These are phyloP conservation scores for Dermolepida albohirtum DNA, from an alignment of 2,888 invertebrate genomes.

Conservation along the genomic window DNA sequence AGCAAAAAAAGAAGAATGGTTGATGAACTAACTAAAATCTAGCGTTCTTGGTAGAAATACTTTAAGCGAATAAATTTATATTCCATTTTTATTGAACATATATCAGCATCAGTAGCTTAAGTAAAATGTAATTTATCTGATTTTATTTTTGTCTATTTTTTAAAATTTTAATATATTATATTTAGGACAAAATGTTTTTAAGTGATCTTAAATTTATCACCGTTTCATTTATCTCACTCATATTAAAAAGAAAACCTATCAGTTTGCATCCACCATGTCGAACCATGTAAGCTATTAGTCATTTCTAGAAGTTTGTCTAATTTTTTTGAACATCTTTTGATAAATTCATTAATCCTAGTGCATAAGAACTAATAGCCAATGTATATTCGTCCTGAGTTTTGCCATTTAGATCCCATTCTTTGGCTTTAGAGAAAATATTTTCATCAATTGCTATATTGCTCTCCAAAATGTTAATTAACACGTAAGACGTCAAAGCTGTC, in stretches of 20 bases:
- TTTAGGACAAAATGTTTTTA: too few relatives aligned
- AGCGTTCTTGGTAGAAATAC: too few relatives aligned
- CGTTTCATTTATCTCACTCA: too few relatives aligned
- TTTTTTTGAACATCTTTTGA: conserved; percentile 63
- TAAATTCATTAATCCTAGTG: conserved; percentile 66
- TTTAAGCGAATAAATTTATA: too few relatives aligned
- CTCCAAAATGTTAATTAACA: conserved; percentile 74
- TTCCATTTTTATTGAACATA: too few relatives aligned
- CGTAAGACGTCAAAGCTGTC: conserved; percentile 77
- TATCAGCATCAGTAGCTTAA: too few relatives aligned
- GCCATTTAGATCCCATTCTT: conserved; percentile 69
- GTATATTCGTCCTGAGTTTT: conserved; percentile 67
- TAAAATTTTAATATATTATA: too few relatives aligned
- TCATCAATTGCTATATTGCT: conserved; percentile 68
- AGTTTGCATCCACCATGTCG: conserved; percentile 69
- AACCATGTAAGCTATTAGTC: conserved; percentile 64
- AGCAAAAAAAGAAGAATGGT: too few relatives aligned
- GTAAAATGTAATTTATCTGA: too few relatives aligned
- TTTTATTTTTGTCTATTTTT: too few relatives aligned
- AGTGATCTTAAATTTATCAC: too few relatives aligned
- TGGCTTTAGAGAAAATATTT: conserved; percentile 68
- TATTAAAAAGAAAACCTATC: conserved; percentile 51
- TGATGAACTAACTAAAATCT: too few relatives aligned
- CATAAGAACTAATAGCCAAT: conserved; percentile 68
- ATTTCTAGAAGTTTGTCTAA: conserved; percentile 63